These are phyloP conservation scores for Nyctalus aviator DNA, from an alignment of 2,797 vertebrate genomes.

Conservation along the genomic window DNA sequence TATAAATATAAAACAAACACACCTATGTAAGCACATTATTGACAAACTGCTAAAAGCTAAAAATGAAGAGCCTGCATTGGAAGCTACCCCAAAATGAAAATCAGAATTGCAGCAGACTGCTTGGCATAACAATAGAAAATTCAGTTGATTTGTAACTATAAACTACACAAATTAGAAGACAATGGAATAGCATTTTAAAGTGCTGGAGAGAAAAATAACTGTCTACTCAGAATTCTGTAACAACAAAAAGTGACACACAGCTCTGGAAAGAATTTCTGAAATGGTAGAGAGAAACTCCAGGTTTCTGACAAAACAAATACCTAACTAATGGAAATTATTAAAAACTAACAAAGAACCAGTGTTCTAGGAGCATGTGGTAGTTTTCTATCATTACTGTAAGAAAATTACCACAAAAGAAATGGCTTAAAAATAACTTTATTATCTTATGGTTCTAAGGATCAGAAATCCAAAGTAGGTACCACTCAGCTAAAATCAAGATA, in stretches of 20 bases:
- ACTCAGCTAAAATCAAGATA: background rate
- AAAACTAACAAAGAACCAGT: background rate
- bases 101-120: background rate
- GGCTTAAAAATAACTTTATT: background rate
- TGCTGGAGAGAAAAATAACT: background rate
- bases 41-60: background rate
- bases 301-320: background rate
- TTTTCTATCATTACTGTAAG: background rate
- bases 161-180: background rate
- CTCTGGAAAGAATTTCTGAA: background rate
- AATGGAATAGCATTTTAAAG: background rate
- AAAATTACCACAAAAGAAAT: background rate
- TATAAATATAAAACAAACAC: background rate
- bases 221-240: background rate
- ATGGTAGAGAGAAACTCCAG: background rate
- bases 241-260: background rate
- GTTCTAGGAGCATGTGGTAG: background rate
- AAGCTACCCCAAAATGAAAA: background rate
- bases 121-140: background rate
- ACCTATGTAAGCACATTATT: background rate
- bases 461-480: background rate
- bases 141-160: background rate
- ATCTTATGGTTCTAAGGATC: background rate
- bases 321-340: background rate
- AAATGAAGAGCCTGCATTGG: background rate